Evolutionary conservation across 1,140 invertebrate species (phyloP), one percentile per base, ranked within the genome.

Genomic region (Thaumetopoea pityocampa): DNA sequence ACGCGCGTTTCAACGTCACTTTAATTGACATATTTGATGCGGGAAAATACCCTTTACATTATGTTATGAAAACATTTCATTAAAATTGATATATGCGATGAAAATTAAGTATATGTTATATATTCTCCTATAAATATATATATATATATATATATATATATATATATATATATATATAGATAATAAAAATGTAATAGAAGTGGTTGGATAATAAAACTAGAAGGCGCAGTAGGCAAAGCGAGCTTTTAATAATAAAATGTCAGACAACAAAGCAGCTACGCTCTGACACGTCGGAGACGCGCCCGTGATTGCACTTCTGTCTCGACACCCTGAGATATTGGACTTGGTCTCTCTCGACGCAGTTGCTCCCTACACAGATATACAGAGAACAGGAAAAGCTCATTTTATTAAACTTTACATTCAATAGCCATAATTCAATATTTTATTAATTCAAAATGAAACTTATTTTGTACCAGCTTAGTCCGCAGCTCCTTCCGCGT

Each of bases 241-340:
- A n/a, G 42, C 52, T 52, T 52, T 60, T 77, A 80, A 77, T 67
- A 76, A 77, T 71, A 74, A 70, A 67, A 69, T 61, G 70, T 80
- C 76, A 69, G 35, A 53, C 58, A 68, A 76, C 66, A 73, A 70
- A 64, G 67, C 67, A 65, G 67, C 55, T 56, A 56, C 27, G 36
- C 46, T 34, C 42, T 44, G 59, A 64, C 62, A 67, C 38, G 50
- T 43, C 37, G 36, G 54, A 56, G 63, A 60, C 57, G 52, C 46
- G 48, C 37, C n/a, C 37, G 43, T 69, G 69, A 77, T 73, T 77
- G 69, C 63, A 30, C 47, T 53, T 43, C 66, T 58, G 61, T 66
- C 61, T 55, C 57, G 56, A 58, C 68, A 52, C 58, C 40, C 64
- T 70, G 70, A 77, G 65, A 80, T 77, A 80, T 77, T 80, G 69